Percentiles rank a stretch among this genome's conserved stretches.
phyloP scores from a whole-genome alignment of 2,888 invertebrate species.

The Anodontia alba region DNA sequence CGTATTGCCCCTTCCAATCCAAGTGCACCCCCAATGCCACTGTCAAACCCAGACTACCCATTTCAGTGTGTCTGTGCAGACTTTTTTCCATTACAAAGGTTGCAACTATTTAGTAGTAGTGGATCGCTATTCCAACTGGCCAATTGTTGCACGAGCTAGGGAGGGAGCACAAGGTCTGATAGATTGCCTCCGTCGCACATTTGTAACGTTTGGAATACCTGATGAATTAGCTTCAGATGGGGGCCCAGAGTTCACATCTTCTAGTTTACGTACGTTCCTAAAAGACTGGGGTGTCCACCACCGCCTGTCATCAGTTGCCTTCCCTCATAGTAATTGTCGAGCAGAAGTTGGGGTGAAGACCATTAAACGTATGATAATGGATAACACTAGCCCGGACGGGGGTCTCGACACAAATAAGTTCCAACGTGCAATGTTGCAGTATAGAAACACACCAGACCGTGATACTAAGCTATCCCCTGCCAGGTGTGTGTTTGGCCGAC shows the following conservation, averaged over 20 bases:
- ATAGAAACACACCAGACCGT: conserved; percentile 64
- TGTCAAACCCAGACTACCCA: conserved; percentile 27
- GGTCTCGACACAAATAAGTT: conserved; percentile 59
- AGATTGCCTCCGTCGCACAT: conserved; percentile 46
- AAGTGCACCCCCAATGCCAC: conserved; percentile 28
- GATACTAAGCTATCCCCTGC: conserved; percentile 66
- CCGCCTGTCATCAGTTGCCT: conserved; percentile 68
- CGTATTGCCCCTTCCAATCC: conserved; percentile 64
- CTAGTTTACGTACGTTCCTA: conserved; percentile 56
- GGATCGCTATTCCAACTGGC: no score
- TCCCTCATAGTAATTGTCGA: conserved; percentile 69
- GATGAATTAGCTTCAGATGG: conserved; percentile 67
- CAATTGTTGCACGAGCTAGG: conserved; percentile 34
- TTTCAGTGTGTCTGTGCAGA: conserved; percentile 53
- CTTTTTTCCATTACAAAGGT: conserved; percentile 38
- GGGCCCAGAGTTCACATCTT: conserved; percentile 62
- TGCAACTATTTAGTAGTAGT: conserved; percentile 36
- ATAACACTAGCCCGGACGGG: conserved; percentile 65
- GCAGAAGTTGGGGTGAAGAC: conserved; percentile 72
- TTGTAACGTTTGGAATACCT: conserved; percentile 63
- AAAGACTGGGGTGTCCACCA: conserved; percentile 68
- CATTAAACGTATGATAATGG: conserved; percentile 66
- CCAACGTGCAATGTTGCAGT: conserved; percentile 64
- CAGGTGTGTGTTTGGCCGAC: conserved; percentile 63
- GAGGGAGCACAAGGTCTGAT: conserved; percentile 52